Evolutionary conservation across 2,888 invertebrate genomes (phyloP).

Genomic region (Euzophera pinguis): DNA sequence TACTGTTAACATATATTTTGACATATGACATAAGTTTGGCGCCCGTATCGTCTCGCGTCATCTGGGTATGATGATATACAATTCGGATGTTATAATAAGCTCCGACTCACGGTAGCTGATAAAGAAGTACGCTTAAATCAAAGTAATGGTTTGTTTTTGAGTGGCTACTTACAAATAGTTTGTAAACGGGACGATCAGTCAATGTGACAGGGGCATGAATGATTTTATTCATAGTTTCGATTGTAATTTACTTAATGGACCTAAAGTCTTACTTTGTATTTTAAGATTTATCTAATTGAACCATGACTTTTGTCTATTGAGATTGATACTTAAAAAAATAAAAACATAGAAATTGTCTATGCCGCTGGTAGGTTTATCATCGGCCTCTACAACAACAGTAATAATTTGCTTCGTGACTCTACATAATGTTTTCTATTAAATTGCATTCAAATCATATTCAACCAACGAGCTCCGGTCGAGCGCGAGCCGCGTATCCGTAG

Average conservation of each 20-base stretch:
- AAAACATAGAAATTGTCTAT: no score
- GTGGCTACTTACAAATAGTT: slow-evolving; percentile 22
- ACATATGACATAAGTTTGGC: slow-evolving; percentile 78
- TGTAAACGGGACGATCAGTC: slow-evolving; percentile 5
- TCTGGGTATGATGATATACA: slow-evolving; percentile 66
- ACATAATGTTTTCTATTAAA: no score
- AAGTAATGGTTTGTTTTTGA: slow-evolving; percentile 44
- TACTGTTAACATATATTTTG: slow-evolving; percentile 78
- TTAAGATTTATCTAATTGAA: no score
- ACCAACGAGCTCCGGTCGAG: no score
- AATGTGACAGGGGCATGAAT: background rate
- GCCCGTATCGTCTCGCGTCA: slow-evolving; percentile 64
- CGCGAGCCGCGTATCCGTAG: no score
- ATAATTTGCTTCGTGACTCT: no score
- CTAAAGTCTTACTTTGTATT: no score
- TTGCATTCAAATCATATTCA: no score
- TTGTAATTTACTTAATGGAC: background rate
- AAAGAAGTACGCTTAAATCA: slow-evolving; percentile 61
- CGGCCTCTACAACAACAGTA: no score
- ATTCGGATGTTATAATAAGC: slow-evolving; percentile 75
- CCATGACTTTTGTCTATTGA: no score
- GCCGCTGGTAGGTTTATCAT: no score
- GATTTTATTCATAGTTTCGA: slow-evolving; percentile 1
- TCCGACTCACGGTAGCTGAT: slow-evolving; percentile 73
- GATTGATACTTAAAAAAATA: no score